Evolutionary conservation across 2,888 invertebrate species (phyloP).

Genomic region (Acleris holmiana): DNA sequence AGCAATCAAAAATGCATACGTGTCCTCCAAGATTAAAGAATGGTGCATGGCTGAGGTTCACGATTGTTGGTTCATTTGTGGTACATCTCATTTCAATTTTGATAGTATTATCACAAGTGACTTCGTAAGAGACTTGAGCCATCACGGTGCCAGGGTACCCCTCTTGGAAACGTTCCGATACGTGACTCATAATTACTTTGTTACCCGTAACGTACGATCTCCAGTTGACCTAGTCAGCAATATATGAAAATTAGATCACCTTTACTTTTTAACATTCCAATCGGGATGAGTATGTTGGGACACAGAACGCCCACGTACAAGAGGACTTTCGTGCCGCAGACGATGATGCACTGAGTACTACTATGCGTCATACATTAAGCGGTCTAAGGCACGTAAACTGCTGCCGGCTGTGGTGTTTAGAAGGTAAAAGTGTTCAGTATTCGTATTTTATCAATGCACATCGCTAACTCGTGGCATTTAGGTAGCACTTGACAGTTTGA

Average conservation of each 20-base stretch:
- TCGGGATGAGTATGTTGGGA: too few species aligned
- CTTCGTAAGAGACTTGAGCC: constrained; percentile 87
- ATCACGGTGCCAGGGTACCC: constrained; percentile 94
- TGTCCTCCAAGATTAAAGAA: constrained; percentile 98
- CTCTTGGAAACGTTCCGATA: constrained; percentile 92
- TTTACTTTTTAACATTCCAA: not conserved
- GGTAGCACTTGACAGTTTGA: too few species aligned
- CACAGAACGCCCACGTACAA: too few species aligned
- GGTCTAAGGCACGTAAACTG: not conserved
- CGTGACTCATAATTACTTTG: constrained; percentile 89
- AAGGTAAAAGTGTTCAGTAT: too few species aligned
- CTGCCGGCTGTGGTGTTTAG: too few species aligned
- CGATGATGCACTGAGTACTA: too few species aligned
- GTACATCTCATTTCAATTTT: constrained; percentile 90
- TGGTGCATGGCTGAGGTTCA: constrained; percentile 94
- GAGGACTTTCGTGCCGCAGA: too few species aligned
- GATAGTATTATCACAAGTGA: constrained; percentile 90
- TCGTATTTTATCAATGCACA: too few species aligned
- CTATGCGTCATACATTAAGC: too few species aligned
- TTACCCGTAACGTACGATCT: constrained; percentile 83
- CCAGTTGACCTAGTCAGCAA: constrained; percentile 85
- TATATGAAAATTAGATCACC: too few species aligned
- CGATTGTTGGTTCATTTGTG: constrained; percentile 90
- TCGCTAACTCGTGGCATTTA: too few species aligned
- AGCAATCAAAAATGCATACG: constrained; percentile 69